These are phyloP conservation scores for Numenius arquata DNA, from an alignment of 2,113 vertebrate genomes.

Conservation along the genomic window DNA sequence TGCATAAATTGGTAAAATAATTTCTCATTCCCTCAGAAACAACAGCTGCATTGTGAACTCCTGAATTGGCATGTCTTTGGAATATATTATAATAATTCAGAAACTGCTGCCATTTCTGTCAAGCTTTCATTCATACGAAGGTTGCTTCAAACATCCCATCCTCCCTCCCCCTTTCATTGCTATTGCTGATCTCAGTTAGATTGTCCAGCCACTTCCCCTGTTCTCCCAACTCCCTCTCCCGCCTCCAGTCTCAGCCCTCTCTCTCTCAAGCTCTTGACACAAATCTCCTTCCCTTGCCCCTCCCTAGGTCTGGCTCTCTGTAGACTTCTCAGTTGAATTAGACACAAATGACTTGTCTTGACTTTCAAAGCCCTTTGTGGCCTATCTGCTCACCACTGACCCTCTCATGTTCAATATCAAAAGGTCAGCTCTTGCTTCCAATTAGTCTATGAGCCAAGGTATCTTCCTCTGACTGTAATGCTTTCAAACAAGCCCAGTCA, in stretches of 20 bases:
- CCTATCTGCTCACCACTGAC: slow-evolving; percentile 39
- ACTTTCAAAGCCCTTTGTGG: slow-evolving; percentile 52
- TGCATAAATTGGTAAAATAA: slow-evolving; percentile 64
- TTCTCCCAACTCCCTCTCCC: slow-evolving; percentile 31
- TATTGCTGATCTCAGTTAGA: background rate
- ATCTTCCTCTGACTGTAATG: slow-evolving; percentile 1
- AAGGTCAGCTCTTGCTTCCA: slow-evolving; percentile 48
- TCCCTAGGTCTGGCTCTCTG: slow-evolving; percentile 10
- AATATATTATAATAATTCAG: slow-evolving; percentile 62
- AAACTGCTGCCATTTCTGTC: slow-evolving; percentile 53
- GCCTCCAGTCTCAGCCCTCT: slow-evolving; percentile 15
- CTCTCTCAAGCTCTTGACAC: slow-evolving; percentile 25
- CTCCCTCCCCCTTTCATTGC: slow-evolving; percentile 1
- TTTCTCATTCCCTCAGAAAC: slow-evolving; percentile 61
- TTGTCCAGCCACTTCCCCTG: slow-evolving; percentile 9
- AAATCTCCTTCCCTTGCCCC: background rate
- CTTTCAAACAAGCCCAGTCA: slow-evolving; percentile 38
- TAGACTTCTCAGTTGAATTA: slow-evolving; percentile 39
- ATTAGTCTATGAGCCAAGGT: slow-evolving; percentile 45
- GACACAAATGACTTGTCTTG: slow-evolving; percentile 48
- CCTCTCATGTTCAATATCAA: slow-evolving; percentile 54
- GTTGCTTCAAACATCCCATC: background rate
- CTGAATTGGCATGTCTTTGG: slow-evolving; percentile 60
- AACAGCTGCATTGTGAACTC: slow-evolving; percentile 68
- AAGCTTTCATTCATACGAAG: slow-evolving; percentile 43